Base-by-base conservation (phyloP, 1,140 invertebrate genomes). In the Asobara japonica region DNA sequence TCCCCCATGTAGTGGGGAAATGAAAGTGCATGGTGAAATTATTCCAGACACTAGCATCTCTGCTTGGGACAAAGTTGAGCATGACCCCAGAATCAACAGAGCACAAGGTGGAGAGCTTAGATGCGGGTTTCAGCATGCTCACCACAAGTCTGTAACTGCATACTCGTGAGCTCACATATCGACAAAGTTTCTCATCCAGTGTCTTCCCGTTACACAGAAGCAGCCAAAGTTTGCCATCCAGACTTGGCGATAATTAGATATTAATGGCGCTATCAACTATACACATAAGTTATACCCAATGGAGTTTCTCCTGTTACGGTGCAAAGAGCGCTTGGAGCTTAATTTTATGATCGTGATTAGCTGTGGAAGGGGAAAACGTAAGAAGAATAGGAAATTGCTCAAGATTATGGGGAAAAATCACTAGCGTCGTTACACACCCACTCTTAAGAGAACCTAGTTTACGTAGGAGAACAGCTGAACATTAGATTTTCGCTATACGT, bases 211-310 rank as follows among this genome's bases (percentile, higher is more conserved):
- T 64, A 41, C 60, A 41, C 27, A 76, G 65, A 27, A 51, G 25
- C 74, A 45, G n/a, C 60, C 65, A 48, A 36, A 75, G 33, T 68
- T 70, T 72, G 45, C 61, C 41, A 73, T 64, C 51, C 20, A 71
- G 51, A 76, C 72, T 72, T 62, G 65, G 74, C 73, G 76, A 80
- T 83, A 83, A 84, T 83, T 82, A 77, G 78, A 83, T 83, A 84
- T 83, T 79, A 80, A 80, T 74, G 72, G 29, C 66, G 25, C 10
- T 18, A 38, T 61, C 13, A 29, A 33, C 45, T 45, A 65, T n/a
- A 64, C 36, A 41, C 60, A 66, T 45, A 41, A 66, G 36, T 66
- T 66, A 66, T 66, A n/a, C 11, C 41, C 65, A 66, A 66, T 66
- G 20, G 29, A 41, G 36, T 66, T 45, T 66, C 45, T 31, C 30